phyloP scores from a whole-genome alignment of 2,888 invertebrate species.

The Cabera pusaria region DNA sequence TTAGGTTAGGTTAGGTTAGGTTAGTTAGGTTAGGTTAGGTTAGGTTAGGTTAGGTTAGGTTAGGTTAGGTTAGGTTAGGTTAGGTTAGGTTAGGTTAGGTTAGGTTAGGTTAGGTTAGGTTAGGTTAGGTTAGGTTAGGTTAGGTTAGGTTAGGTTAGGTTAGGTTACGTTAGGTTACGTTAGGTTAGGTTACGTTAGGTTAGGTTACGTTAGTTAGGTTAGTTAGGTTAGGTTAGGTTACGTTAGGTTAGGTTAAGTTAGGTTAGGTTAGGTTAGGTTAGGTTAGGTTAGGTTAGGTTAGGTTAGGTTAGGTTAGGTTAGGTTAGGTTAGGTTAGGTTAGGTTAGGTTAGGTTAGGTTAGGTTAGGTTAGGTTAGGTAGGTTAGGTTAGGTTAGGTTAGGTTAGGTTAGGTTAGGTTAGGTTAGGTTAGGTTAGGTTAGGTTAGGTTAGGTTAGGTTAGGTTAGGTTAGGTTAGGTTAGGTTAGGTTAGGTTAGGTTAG shows the following conservation, averaged over 20 bases:
- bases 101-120: slow-evolving; percentile 24
- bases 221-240: slow-evolving; percentile 30
- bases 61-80: slow-evolving; percentile 24
- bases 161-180: slow-evolving; percentile 28
- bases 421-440: slow-evolving; percentile 17
- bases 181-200: slow-evolving; percentile 33
- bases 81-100: slow-evolving; percentile 21
- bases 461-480: slow-evolving; percentile 19
- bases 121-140: slow-evolving; percentile 28
- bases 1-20: too few relatives aligned
- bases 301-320: slow-evolving; percentile 31
- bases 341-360: slow-evolving; percentile 30
- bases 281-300: slow-evolving; percentile 29
- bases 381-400: too few relatives aligned
- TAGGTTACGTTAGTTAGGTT: slow-evolving; percentile 29
- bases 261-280: slow-evolving; percentile 26
- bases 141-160: slow-evolving; percentile 31
- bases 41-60: slow-evolving; percentile 20
- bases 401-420: slow-evolving; percentile 15
- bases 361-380: too few relatives aligned
- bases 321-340: slow-evolving; percentile 32
- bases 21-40: slow-evolving; percentile 25
- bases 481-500: too few relatives aligned
- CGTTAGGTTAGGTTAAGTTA: slow-evolving; percentile 31
- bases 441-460: slow-evolving; percentile 20